Percentiles rank a stretch among this genome's conserved stretches.
Conservation (phyloP, 2,888 invertebrate species). For the Phrixothrix hirtus region DNA sequence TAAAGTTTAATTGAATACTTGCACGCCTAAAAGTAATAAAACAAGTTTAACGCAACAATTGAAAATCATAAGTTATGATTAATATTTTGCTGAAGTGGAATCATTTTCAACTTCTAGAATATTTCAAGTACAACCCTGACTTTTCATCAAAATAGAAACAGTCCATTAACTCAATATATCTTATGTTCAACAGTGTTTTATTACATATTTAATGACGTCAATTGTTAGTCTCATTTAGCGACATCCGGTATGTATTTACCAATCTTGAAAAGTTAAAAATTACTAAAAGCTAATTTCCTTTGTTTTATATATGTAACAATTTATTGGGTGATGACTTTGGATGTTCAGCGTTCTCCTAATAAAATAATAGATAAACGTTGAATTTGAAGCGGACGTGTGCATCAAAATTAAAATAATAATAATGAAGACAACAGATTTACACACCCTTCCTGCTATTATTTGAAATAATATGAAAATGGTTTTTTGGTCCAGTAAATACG, state of each 20-base stretch:
- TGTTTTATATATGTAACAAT: not conserved
- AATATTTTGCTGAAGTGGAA: too few species aligned
- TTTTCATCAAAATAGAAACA: too few species aligned
- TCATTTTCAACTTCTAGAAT: too few species aligned
- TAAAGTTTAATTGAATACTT: not conserved
- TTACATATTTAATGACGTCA: slow-evolving; percentile 40
- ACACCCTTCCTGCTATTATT: slow-evolving; percentile 46
- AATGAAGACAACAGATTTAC: slow-evolving; percentile 28
- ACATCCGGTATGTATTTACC: slow-evolving; percentile 23
- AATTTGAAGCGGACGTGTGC: slow-evolving; percentile 12
- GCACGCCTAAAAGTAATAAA: too few species aligned
- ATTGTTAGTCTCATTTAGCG: slow-evolving; percentile 42
- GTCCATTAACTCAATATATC: too few species aligned
- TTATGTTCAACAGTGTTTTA: slow-evolving; percentile 22
- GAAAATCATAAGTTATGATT: too few species aligned
- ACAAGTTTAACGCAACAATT: too few species aligned
- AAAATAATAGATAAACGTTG: not conserved
- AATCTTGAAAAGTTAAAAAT: not conserved
- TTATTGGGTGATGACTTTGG: not conserved
- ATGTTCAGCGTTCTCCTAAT: not conserved
- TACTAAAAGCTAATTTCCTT: not conserved
- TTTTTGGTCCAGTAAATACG: slow-evolving; percentile 51
- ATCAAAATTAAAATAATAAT: slow-evolving; percentile 32
- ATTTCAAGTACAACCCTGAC: too few species aligned
- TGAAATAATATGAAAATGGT: slow-evolving; percentile 46